Evolutionary conservation across 2,113 vertebrate genomes (phyloP), one percentile per base, ranked within the genome.

Genomic region (Brachionichthys hirsutus): DNA sequence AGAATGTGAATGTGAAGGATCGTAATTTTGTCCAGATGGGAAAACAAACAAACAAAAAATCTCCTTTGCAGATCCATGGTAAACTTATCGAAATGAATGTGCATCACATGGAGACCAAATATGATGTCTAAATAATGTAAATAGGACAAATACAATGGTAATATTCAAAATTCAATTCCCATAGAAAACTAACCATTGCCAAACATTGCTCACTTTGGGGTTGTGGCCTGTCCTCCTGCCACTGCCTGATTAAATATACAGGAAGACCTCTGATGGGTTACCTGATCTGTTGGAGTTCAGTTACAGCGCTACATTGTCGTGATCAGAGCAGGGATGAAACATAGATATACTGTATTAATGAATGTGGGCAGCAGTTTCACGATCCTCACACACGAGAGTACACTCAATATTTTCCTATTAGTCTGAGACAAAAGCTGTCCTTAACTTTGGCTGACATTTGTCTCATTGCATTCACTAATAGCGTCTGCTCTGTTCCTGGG

Each of bases 391-490:
- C 66, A 70, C 56, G 52, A 43, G 14, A 17, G 3, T 38, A 69
- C 55, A 54, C 72, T 59, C 74, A 71, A 65, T 76, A 75, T 82
- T 78, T 85, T 82, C 60, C 78, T 66, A 78, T 63, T 80, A 86
- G 77, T 74, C 66, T 30, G 62, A 81, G 79, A 77, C 74, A 71
- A 59, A 67, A 70, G 60, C 66, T 50, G 67, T 80, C 81, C 54
- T 71, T 84, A 70, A 82, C 67, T 87, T 82, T 88, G 84, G 87
- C 52, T 81, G 85, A 86, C 83, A 80, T 82, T 85, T 83, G 75
- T 80, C 74, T 64, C 60, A 49, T 80, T 67, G 36, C 69, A 72
- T 54, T 52, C 15, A 6, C 56, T 69, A 67, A 87, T 80, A 89
- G 74, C 22, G 73, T 9, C 16, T 9, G 42, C 77, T 80, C 74